These are phyloP conservation scores for Elysia crispata DNA, from an alignment of 2,888 invertebrate genomes.

Conservation along the genomic window DNA sequence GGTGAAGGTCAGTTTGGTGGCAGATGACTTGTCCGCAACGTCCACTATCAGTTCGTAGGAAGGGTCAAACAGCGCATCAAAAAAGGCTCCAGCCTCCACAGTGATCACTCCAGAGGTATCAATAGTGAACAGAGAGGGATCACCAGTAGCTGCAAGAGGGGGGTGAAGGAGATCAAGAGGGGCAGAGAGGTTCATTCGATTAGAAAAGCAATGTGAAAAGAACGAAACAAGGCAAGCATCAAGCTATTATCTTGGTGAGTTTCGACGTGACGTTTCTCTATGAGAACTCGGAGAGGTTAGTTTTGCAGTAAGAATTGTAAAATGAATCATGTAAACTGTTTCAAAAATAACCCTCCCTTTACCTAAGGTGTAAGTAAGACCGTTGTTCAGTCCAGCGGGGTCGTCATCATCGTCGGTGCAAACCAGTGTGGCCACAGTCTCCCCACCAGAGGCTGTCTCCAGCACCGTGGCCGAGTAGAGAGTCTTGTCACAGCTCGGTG, in stretches of 20 bases:
- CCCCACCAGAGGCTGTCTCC: constrained; percentile 48
- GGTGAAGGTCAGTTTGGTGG: constrained; percentile 49
- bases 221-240: too few relatives aligned
- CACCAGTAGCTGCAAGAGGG: constrained; percentile 26
- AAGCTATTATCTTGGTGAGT: too few relatives aligned
- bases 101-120: constrained; percentile 49
- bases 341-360: background rate
- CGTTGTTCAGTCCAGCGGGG: constrained; percentile 56
- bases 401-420: constrained; percentile 55
- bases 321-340: too few relatives aligned
- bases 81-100: constrained; percentile 51
- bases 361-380: constrained; percentile 49
- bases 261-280: too few relatives aligned
- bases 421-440: constrained; percentile 49
- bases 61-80: constrained; percentile 58
- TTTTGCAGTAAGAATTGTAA: too few relatives aligned
- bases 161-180: too few relatives aligned
- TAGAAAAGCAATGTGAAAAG: too few relatives aligned
- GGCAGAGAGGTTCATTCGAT: too few relatives aligned
- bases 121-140: constrained; percentile 48
- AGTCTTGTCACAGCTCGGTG: constrained; percentile 42
- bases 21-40: constrained; percentile 57
- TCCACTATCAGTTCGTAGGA: constrained; percentile 56
- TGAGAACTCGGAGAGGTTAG: too few relatives aligned
- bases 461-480: constrained; percentile 44